Evolutionary conservation across 2,797 vertebrate species (phyloP), one percentile per base, ranked within the genome.

Genomic region (Danio albolineatus): DNA sequence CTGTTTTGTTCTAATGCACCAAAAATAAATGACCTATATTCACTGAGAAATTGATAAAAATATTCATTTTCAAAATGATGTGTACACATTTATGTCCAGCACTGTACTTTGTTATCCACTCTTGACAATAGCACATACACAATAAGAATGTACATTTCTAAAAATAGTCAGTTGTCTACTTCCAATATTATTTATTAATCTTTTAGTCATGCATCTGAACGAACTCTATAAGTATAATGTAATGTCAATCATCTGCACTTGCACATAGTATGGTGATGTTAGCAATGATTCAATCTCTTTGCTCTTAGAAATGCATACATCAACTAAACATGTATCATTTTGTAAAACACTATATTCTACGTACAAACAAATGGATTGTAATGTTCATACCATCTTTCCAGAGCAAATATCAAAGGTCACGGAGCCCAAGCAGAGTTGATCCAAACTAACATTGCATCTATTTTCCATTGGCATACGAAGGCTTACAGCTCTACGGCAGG

Each of bases 401-500:
- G 43, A 16, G 17, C 54, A 57, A 41, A 69, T 21, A 16, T 60
- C 43, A 49, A 67, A 78, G 65, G 38, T 62, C 76, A 49, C 6
- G 57, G 12, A 71, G 56, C n/a, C 12, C 2, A 10, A 14, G 44
- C 36, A 16, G 14, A 41, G 59, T 12, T 49, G 6, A 78, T 60
- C 17, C 56, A 51, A 78, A n/a, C 28, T 70, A 70, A 3, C 76
- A 16, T 43, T 41, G 17, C 28, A 61, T 61, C 19, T 36, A 17
- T 53, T 44, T 69, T 12, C 21, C 54, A 60, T 13, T 48, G 53
- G 49, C 41, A 59, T 14, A 3, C 17, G 57, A 28, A 38, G 44
- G 54, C 76, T 69, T 69, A 46, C 10, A 14, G 64, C 53, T 38
- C 53, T 57, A 66, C 38, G 56, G 10, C 51, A 39, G 65, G n/a